Evolutionary conservation across 2,888 invertebrate species (phyloP), one percentile per base, ranked within the genome.

Genomic region (Apodemia mormo): DNA sequence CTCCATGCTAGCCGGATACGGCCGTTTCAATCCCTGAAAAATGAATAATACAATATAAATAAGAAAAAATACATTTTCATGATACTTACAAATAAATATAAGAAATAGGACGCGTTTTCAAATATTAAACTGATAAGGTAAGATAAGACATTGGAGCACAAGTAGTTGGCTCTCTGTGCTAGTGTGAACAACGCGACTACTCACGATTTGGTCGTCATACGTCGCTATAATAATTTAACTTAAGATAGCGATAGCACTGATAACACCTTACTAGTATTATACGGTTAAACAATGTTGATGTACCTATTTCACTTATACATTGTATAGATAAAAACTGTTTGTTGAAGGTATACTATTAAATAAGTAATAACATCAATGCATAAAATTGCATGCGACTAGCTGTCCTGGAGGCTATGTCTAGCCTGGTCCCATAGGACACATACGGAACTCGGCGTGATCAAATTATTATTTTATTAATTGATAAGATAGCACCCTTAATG

Each of bases 1-100:
- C 91, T 96, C 95, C 94, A 96, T 94, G 82, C 94, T 94, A 94
- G 93, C 82, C 90, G 85, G 88, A 83, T 87, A 85, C 79, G 86
- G 89, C 93, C 90, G 90, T 82, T 90, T 93, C 85, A 94, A 88
- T 85, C 86, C 87, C 94, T 94, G 93, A 74, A 93, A 92, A 77
- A 83, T 80, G 73, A 83, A 85, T 77, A 75, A 77, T 77, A 78
- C 78, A 82, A 76, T 77, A 77, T 87, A 75, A 85, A 82, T 84
- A 79, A 73, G 77, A 73, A 72, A 76, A 54, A 79, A 79, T 77
- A 71, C 76, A 74, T 76, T 73, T 73, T 75, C 79, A 76, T 77
- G 73, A 75, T 75, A 77, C 74, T 76, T 67, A 65, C 71, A 68
- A 72, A 75, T 73, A 75, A 76, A 76, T 77, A 76, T 73, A 70